Conservation (phyloP, 2,113 vertebrate genomes). For the Burhinus oedicnemus region DNA sequence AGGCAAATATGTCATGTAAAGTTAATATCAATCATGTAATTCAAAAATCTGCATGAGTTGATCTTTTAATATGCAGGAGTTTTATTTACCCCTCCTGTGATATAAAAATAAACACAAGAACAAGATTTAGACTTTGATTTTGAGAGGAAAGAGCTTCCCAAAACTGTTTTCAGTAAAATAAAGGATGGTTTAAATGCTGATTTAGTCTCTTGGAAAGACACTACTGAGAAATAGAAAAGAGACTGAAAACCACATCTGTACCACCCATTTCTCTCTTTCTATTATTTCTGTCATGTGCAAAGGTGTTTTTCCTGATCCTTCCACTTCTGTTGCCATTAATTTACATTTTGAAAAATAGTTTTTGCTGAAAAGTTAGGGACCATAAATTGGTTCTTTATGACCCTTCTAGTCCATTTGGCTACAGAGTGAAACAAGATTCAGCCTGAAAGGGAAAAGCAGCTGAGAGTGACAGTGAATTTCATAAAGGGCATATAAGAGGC, state of each 20-base stretch:
- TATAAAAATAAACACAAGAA: background rate
- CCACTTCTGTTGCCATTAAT: background rate
- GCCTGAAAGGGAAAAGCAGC: slow-evolving; percentile 41
- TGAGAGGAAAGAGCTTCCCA: background rate
- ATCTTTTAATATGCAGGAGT: background rate
- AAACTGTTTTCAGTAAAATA: background rate
- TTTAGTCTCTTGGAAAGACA: background rate
- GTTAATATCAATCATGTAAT: background rate
- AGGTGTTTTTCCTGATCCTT: slow-evolving; percentile 5
- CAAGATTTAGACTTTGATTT: background rate
- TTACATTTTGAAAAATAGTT: slow-evolving; percentile 44
- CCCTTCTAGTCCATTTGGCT: slow-evolving; percentile 43
- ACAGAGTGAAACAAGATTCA: slow-evolving; percentile 35
- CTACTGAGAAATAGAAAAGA: background rate
- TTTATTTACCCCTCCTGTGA: background rate
- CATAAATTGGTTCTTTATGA: slow-evolving; percentile 36
- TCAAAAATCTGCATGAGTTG: background rate
- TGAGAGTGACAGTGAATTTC: slow-evolving; percentile 55
- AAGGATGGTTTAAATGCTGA: background rate
- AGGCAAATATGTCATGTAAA: background rate
- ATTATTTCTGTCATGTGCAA: background rate
- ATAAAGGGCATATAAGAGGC: slow-evolving; percentile 6
- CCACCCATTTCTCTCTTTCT: background rate
- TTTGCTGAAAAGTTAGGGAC: slow-evolving; percentile 44
- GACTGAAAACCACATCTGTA: background rate